phyloP scores from a whole-genome alignment of 2,113 vertebrate species.

The Sylvietta virens region DNA sequence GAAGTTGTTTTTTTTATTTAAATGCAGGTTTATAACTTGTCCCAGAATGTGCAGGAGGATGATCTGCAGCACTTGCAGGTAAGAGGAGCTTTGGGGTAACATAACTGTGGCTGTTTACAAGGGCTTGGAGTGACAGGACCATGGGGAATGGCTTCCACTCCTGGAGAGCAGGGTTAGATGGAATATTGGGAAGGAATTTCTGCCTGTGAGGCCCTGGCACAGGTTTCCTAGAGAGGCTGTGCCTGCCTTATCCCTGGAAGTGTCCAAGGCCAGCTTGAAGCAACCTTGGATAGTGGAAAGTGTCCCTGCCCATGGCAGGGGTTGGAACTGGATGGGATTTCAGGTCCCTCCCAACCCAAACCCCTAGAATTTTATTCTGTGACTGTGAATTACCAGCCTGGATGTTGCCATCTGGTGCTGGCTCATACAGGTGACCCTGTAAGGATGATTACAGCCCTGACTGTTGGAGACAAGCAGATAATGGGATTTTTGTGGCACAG shows the following conservation, averaged over 20 bases:
- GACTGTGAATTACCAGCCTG: background rate
- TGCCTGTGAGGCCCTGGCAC: background rate
- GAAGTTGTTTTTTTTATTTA: background rate
- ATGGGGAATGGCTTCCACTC: background rate
- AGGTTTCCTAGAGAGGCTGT: background rate
- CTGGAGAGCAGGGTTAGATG: background rate
- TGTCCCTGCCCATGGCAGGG: background rate
- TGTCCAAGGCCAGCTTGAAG: background rate
- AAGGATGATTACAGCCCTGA: background rate
- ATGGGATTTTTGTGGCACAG: background rate
- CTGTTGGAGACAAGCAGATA: background rate
- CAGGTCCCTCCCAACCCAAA: background rate
- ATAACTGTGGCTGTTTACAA: background rate
- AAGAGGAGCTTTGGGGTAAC: background rate
- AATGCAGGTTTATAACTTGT: conserved; percentile 88
- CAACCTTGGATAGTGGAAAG: accelerated
- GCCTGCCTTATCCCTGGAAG: background rate
- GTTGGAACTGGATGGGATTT: background rate
- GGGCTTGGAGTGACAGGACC: background rate
- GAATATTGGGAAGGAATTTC: background rate
- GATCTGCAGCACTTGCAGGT: conserved; percentile 92
- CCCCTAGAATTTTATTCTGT: background rate
- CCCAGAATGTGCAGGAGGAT: conserved; percentile 90
- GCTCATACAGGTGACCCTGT: background rate
- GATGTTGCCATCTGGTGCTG: background rate